Evolutionary conservation across 1,140 invertebrate species (phyloP), one percentile per base, ranked within the genome.

Genomic region (Pachypeltis micranthus): DNA sequence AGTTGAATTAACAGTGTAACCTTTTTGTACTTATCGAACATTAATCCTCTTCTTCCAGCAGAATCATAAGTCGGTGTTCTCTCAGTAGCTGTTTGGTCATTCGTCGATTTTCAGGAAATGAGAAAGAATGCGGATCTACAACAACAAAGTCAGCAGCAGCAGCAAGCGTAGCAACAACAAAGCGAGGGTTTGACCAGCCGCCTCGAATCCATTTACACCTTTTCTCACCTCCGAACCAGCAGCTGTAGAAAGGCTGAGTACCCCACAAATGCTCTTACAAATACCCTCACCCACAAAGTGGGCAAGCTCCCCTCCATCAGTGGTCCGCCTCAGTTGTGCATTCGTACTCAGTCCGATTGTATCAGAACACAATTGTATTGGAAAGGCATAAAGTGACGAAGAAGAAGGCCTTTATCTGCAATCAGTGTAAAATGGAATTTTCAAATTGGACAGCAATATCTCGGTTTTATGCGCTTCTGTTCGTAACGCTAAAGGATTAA

Each of bases 201-300:
- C 31, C n/a, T 4, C 39, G 16, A 28, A 31, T 12, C 12, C 61
- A 62, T 24, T 29, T 26, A 19, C 63, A 61, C n/a, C n/a, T n/a
- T n/a, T n/a, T n/a, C n/a, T n/a, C n/a, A 57, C 63, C 55, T 14
- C 64, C 24, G 1, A 59, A 65, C 23, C 59, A 61, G 29, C 63
- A 3, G 10, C 31, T 19, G 25, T n/a, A n/a, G n/a, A n/a, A n/a
- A n/a, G n/a, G n/a, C 44, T 31, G 10, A 7, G 28, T 16, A 26
- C 61, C 26, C 47, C 47, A 25, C 59, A 44, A 14, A 34, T 23
- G 39, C 34, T n/a, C 10, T 25, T 61, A 44, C 24, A 47, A 44
- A 14, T 31, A 47, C 21, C 14, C 25, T 7, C 29, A 34, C 24
- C 24, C 28, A 3, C 31, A 23, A 25, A 24, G 19, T 16, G 24